Percentiles rank a stretch among this genome's conserved stretches.
phyloP scores from a whole-genome alignment of 2,888 invertebrate genomes.

The Eupeodes luniger region DNA sequence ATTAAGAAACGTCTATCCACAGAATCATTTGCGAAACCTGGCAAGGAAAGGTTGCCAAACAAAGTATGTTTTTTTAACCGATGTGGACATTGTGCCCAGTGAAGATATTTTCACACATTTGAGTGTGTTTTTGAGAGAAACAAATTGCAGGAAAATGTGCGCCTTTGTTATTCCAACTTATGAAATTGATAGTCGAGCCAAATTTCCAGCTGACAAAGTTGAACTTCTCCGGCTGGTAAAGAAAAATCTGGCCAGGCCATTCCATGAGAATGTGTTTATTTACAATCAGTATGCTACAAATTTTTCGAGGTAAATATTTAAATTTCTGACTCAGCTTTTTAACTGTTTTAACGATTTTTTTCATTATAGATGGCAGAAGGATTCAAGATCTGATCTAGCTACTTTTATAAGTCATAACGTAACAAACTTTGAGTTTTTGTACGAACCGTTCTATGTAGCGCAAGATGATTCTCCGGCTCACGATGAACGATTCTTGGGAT shows the following conservation, averaged over 20 bases:
- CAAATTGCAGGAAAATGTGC: constrained; percentile 87
- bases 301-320: constrained; percentile 89
- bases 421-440: constrained; percentile 92
- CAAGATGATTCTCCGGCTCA: constrained; percentile 92
- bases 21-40: constrained; percentile 94
- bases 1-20: constrained; percentile 91
- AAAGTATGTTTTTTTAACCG: constrained; percentile 92
- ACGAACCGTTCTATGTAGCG: constrained; percentile 96
- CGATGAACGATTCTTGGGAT: constrained; percentile 95
- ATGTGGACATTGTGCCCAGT: constrained; percentile 95
- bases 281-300: constrained; percentile 97
- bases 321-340: background rate
- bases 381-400: constrained; percentile 83
- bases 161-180: constrained; percentile 96
- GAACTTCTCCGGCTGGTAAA: constrained; percentile 90
- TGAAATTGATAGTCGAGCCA: constrained; percentile 91
- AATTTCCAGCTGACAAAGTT: constrained; percentile 92
- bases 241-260: constrained; percentile 93
- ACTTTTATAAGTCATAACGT: constrained; percentile 93
- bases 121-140: constrained; percentile 87
- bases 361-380: constrained; percentile 61
- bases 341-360: background rate
- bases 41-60: constrained; percentile 94
- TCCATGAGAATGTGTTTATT: constrained; percentile 95
- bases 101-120: constrained; percentile 89